Evolutionary conservation across 2,797 vertebrate genomes (phyloP), one percentile per base, ranked within the genome.

Genomic region (Melanotaenia pygmaea): DNA sequence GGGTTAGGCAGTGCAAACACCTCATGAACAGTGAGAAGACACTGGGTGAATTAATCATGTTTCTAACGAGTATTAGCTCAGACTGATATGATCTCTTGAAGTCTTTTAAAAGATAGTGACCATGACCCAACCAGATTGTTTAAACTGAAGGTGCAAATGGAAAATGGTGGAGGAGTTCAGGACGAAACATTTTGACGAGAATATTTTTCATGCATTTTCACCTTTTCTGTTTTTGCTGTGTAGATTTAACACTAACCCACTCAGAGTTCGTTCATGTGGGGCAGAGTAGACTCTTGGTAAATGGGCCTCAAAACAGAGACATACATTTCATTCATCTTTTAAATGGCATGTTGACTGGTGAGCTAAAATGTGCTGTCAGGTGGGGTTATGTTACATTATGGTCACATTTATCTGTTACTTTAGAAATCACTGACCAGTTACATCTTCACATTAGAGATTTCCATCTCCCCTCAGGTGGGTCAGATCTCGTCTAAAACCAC

Each of bases 101-200:
- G 70, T 40, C 58, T 79, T 74, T 76, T 87, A 73, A 89, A 89
- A 87, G 86, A 88, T 64, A 70, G 72, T 59, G 72, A 80, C 80
- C 77, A 86, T 90, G 83, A 90, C 78, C 77, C 91, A 90, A 90
- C 62, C 89, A 86, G 88, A 84, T 77, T 8, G 4, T 79, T 79
- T 85, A 78, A 83, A 81, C 81, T 58, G 64, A 70, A 75, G 76
- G 74, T 77, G 16, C 76, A 76, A 69, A 77, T 82, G 85, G 87
- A 88, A 91, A 92, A 68, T 57, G 56, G 86, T 79, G 82, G 69
- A 76, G 37, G 74, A 50, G 77, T 85, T 81, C 57, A 61, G 81
- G 82, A 85, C 64, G 75, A 70, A 80, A 74, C 30, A 47, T 76
- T 89, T 77, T 76, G 59, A 73, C 57, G 72, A 79, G 62, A 75